Evolutionary conservation across 2,113 vertebrate species (phyloP), one percentile per base, ranked within the genome.

Genomic region (Pagrus major): DNA sequence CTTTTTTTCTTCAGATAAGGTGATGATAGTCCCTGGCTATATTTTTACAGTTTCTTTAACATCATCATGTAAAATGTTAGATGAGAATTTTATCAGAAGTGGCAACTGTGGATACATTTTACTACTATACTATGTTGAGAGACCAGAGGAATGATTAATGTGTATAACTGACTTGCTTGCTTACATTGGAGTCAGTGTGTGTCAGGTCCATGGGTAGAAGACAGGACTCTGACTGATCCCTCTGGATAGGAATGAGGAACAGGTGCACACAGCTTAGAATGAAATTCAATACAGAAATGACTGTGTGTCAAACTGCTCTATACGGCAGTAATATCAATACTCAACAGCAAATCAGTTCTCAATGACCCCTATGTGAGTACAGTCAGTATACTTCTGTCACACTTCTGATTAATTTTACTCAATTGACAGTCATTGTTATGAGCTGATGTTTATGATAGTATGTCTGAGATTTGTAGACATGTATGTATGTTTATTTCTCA

Each of bases 211-310:
- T 6, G 58, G 31, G 31, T 37, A 29, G 15, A 44, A 21, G 8
- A 29, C 39, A 27, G 60, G 63, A 31, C n/a, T n/a, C n/a, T n/a
- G n/a, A 29, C 27, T 2, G 27, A 49, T 6, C 29, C 29, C 14
- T 25, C n/a, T 18, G 27, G 29, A 49, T 12, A n/a, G 59, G 60
- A 75, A 75, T 56, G 49, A 33, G n/a, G 44, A 60, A 71, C 69
- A 71, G 69, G 51, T 59, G 31, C 56, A 8, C 61, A 20, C 56
- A 51, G 44, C 56, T 33, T 6, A 14, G 31, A 51, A 10, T 29
- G 68, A 44, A 64, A 71, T 29, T 46, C 5, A 37, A 70, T 78
- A 35, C 54, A 71, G 56, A 70, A 61, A 63, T 11, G 10, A 33
- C 14, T 12, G n/a, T 27, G 56, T 54, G 65, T 37, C 56, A 71